Evolutionary conservation across 2,888 invertebrate genomes (phyloP), one percentile per base, ranked within the genome.

Genomic region (Tenthredo mesomela): DNA sequence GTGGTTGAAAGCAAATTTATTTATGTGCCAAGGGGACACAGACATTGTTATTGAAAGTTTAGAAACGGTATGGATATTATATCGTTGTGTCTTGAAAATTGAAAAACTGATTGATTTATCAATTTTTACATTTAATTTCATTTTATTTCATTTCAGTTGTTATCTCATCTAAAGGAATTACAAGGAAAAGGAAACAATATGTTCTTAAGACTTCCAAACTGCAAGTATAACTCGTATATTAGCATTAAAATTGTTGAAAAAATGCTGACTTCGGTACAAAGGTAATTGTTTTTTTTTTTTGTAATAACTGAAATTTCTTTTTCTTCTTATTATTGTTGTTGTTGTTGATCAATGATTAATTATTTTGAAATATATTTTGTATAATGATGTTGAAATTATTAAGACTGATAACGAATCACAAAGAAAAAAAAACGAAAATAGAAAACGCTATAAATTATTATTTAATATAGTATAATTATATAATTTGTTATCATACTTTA

Each of bases 1-100:
- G 75, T 95, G 95, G 95, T 88, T 95, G 18, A 94, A 95, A 88
- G 94, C 94, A n/a, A 94, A 95, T 87, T 91, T 95, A 85, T 95
- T 94, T 85, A 91, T 94, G 84, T 94, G 94, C 86, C 94, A 94
- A 88, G 94, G 94, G 58, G 94, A 94, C 86, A 94, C 94, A 78
- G 93, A 94, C 70, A 90, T 94, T 43, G 95, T 95, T 0, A 94
- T 95, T 47, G 93, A 93, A 86, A 93, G 94, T 10, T 90, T 95
- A 40, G 93, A 95, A 88, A 88, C 94, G 87, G 94, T 94, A 91
- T 91, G 89, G 43, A 37, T 67, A 10, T 84, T 29, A 43, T 40
- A 43, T 18, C 40, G 33, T 89, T 21, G 82, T 58, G 33, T 70
- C 71, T 21, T 61, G 86, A 18, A 84, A 84, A 87, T 85, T 33